Conservation (phyloP, 2,888 invertebrate genomes). For the Lochmaea crataegi region DNA sequence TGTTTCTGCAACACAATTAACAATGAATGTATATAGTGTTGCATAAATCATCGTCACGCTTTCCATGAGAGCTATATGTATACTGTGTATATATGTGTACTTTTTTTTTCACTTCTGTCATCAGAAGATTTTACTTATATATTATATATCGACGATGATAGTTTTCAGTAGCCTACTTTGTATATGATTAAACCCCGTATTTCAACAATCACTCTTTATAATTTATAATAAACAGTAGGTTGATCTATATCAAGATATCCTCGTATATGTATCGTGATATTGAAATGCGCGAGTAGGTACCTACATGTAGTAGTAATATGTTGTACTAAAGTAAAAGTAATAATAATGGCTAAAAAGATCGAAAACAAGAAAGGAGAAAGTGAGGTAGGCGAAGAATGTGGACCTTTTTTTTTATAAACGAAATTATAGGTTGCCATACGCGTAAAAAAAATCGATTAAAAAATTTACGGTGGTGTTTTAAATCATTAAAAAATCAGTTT, state of each 20-base stretch:
- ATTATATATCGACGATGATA: no score
- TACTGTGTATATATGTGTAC: no score
- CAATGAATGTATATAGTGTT: no score
- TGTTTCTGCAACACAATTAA: no score
- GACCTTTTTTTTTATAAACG: constrained; percentile 26
- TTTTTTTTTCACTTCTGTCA: no score
- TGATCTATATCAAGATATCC: constrained; percentile 9
- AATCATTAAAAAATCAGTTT: constrained; percentile 11
- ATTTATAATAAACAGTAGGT: background rate
- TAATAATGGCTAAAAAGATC: constrained; percentile 33
- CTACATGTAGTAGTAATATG: constrained; percentile 8
- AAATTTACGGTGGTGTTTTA: constrained; percentile 13
- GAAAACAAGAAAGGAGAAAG: constrained; percentile 34
- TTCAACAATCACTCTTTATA: no score
- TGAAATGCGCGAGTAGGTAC: constrained; percentile 17
- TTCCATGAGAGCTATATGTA: no score
- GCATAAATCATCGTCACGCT: no score
- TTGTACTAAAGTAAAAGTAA: constrained; percentile 35
- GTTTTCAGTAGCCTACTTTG: no score
- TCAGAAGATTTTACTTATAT: no score
- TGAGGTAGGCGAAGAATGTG: constrained; percentile 33
- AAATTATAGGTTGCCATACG: constrained; percentile 22
- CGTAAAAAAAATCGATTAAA: constrained; percentile 11
- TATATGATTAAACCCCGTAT: no score
- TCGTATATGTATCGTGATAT: constrained; percentile 21